A percentile compares a stretch with the other conserved stretches of the same genome.
phyloP scores from a whole-genome alignment of 2,797 vertebrate species.

The Bradypus variegatus region DNA sequence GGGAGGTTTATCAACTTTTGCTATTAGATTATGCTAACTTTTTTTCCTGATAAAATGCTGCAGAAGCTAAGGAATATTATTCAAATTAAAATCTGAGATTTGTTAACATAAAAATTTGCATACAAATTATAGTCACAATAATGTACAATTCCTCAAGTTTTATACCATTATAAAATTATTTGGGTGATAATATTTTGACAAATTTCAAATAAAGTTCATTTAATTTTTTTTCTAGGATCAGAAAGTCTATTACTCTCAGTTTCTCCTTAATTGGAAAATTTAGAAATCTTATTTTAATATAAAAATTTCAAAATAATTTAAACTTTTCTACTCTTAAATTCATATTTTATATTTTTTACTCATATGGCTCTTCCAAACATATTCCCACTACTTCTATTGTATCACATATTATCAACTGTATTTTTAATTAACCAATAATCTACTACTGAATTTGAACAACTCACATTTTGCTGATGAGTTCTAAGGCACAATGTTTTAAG shows the following conservation, averaged over 20 bases:
- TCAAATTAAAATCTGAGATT: slow-evolving; percentile 27
- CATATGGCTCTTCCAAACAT: background rate
- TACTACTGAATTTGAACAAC: background rate
- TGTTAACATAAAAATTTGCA: background rate
- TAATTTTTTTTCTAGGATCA: background rate
- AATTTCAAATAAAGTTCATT: background rate
- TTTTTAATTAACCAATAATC: slow-evolving; percentile 15
- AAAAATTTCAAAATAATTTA: slow-evolving; percentile 28
- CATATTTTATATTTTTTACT: background rate
- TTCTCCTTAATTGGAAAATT: background rate
- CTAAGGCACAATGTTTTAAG: background rate
- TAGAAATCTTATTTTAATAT: background rate
- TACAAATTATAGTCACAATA: slow-evolving; percentile 1
- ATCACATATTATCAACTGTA: background rate
- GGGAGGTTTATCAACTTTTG: background rate
- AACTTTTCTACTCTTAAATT: background rate
- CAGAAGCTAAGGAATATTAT: background rate
- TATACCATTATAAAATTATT: background rate
- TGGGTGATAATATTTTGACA: background rate
- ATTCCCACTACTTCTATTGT: background rate
- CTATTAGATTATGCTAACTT: background rate
- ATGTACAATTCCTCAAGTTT: background rate
- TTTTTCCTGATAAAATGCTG: slow-evolving; percentile 22
- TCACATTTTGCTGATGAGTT: background rate
- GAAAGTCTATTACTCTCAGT: background rate